These are phyloP conservation scores for Orchestia grillus DNA, from an alignment of 1,140 invertebrate species.

Conservation along the genomic window DNA sequence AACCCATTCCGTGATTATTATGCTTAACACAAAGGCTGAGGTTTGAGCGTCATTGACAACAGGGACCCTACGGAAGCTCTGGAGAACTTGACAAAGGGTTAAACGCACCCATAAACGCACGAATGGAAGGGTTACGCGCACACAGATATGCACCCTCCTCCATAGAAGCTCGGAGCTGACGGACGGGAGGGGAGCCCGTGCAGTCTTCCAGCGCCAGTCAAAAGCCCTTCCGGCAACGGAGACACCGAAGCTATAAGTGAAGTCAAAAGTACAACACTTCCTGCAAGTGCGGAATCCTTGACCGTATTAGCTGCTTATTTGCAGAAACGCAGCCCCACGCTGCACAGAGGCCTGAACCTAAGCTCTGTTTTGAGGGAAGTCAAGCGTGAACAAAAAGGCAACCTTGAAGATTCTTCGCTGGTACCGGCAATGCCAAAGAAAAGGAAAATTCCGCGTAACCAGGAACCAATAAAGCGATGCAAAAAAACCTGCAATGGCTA, in stretches of 20 bases:
- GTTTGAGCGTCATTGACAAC: background rate
- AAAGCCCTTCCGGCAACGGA: background rate
- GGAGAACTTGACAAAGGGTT: background rate
- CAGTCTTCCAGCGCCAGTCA: background rate
- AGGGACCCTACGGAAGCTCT: background rate
- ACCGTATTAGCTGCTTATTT: conserved; percentile 6
- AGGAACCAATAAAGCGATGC: conserved; percentile 19
- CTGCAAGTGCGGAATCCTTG: background rate
- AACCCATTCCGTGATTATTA: background rate
- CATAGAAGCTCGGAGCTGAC: background rate
- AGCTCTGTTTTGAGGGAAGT: conserved; percentile 21
- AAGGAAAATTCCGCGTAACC: background rate
- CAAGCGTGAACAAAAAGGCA: conserved; percentile 29
- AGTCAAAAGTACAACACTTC: conserved; percentile 7
- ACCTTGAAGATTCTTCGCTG: conserved; percentile 20
- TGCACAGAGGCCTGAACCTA: background rate
- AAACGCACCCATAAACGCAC: background rate
- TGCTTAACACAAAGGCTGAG: background rate
- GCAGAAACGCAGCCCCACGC: background rate
- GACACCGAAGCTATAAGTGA: background rate
- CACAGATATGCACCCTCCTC: background rate
- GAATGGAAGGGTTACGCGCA: background rate
- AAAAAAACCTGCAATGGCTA: conserved; percentile 3
- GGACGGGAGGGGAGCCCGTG: background rate
- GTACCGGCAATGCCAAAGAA: background rate